phyloP scores from a whole-genome alignment of 1,140 invertebrate species.

The Drepana arcuata region DNA sequence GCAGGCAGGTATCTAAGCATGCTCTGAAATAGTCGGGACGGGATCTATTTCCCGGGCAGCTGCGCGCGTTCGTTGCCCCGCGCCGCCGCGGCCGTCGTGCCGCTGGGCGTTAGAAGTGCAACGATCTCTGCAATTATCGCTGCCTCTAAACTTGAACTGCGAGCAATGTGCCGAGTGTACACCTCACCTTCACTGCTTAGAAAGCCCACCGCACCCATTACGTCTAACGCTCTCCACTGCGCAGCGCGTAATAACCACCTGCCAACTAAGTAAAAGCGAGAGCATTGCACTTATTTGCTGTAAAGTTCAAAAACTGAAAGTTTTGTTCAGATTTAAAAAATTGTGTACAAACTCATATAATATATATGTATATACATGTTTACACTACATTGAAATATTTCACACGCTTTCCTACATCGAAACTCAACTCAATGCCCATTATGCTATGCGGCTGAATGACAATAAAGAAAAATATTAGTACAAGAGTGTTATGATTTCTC shows the following conservation, averaged over 20 bases:
- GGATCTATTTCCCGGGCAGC: constrained; percentile 68
- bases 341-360: too few relatives aligned
- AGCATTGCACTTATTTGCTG: constrained; percentile 24
- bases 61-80: constrained; percentile 65
- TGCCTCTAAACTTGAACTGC: constrained; percentile 61
- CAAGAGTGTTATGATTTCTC: constrained; percentile 39
- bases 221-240: constrained; percentile 36
- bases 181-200: constrained; percentile 67
- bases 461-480: constrained; percentile 37
- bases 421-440: constrained; percentile 18
- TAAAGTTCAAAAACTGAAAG: too few relatives aligned
- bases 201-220: constrained; percentile 64
- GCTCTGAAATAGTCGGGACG: constrained; percentile 68
- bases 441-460: constrained; percentile 18
- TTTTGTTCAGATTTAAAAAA: too few relatives aligned
- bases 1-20: constrained; percentile 31
- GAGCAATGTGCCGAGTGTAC: constrained; percentile 39
- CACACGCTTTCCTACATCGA: constrained; percentile 20
- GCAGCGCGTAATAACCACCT: constrained; percentile 19
- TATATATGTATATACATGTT: too few relatives aligned
- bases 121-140: constrained; percentile 57
- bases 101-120: constrained; percentile 63
- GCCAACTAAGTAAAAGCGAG: constrained; percentile 56
- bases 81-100: too few relatives aligned
- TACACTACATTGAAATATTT: constrained; percentile 1